Evolutionary conservation across 2,113 vertebrate genomes (phyloP).

Genomic region (Corythoichthys haematopterus): DNA sequence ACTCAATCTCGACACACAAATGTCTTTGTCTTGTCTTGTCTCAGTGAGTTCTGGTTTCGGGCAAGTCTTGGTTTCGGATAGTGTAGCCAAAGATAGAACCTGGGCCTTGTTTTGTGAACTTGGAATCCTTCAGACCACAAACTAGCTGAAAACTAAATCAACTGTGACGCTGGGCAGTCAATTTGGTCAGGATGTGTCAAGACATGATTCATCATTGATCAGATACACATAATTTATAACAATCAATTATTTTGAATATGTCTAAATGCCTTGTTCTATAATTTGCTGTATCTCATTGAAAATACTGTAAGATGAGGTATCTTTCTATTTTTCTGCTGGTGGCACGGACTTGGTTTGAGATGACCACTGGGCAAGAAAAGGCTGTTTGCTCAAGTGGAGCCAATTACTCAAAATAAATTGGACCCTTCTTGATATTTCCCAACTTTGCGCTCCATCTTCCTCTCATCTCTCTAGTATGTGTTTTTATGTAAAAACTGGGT

Average conservation of each 20-base stretch:
- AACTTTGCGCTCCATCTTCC: constrained; percentile 38
- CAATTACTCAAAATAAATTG: constrained; percentile 78
- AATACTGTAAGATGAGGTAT: constrained; percentile 23
- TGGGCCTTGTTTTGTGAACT: too few species aligned
- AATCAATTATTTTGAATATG: constrained; percentile 32
- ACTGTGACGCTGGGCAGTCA: background rate
- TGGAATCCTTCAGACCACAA: background rate
- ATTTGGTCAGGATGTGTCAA: background rate
- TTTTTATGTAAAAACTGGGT: constrained; percentile 63
- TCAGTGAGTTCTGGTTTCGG: too few species aligned
- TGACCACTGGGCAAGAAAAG: constrained; percentile 58
- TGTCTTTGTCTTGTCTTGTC: too few species aligned
- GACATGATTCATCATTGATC: background rate
- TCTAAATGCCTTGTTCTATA: constrained; percentile 28
- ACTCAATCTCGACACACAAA: too few species aligned
- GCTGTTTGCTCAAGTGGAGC: constrained; percentile 78
- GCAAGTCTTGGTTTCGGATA: too few species aligned
- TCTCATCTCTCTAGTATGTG: constrained; percentile 55
- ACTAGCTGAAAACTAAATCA: background rate
- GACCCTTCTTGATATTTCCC: constrained; percentile 63
- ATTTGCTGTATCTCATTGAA: constrained; percentile 29
- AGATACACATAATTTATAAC: constrained; percentile 14
- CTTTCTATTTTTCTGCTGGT: constrained; percentile 38
- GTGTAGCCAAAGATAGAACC: too few species aligned
- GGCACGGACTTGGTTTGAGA: constrained; percentile 44